phyloP scores from a whole-genome alignment of 2,113 vertebrate species.

The Ciconia boyciana region DNA sequence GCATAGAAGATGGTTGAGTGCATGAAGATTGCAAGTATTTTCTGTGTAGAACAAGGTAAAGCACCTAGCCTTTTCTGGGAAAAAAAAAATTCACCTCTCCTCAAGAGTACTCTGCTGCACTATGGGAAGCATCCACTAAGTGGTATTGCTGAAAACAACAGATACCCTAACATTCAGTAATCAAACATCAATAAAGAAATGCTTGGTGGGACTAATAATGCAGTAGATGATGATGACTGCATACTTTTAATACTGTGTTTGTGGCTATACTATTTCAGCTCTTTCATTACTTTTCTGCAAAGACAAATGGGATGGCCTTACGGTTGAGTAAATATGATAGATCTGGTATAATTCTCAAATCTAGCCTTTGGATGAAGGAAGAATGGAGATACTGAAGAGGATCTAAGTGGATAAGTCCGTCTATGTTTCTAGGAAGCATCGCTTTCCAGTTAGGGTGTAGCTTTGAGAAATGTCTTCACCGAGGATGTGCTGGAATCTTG shows the following conservation, averaged over 20 bases:
- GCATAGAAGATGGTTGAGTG: background rate
- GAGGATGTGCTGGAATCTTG: background rate
- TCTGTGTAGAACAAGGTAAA: background rate
- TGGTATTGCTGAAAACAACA: background rate
- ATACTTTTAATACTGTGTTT: background rate
- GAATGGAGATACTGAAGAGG: background rate
- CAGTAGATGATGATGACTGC: background rate
- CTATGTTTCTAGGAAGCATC: background rate
- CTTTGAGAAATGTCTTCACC: background rate
- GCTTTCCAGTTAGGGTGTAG: background rate
- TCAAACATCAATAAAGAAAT: background rate
- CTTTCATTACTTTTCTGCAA: background rate
- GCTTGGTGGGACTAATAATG: background rate
- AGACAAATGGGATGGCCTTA: background rate
- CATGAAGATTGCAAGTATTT: background rate
- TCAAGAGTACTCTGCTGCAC: rapidly evolving
- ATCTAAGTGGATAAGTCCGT: background rate
- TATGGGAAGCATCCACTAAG: background rate
- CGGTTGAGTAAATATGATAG: background rate
- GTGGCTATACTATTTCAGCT: background rate
- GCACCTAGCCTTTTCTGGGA: background rate
- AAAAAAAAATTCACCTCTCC: background rate
- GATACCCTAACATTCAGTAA: background rate
- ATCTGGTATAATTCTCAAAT: background rate
- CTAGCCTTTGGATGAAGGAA: background rate